A percentile compares a stretch with the other conserved stretches of the same genome.
Conservation (phyloP, 2,797 vertebrate genomes). For the Schizothorax lantsangensis region DNA sequence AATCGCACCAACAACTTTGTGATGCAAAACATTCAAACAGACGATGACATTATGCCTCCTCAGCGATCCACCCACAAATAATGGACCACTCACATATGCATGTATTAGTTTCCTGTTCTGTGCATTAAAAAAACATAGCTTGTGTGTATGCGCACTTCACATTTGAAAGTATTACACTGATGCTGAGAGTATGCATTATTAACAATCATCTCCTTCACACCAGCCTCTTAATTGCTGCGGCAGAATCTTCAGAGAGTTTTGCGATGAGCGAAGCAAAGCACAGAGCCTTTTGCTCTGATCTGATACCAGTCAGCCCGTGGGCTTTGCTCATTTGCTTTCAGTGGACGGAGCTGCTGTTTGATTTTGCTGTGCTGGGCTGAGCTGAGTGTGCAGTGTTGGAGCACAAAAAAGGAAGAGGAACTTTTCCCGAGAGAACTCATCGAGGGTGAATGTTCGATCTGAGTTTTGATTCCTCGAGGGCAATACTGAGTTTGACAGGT, state of each 20-base stretch:
- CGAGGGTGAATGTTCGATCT: constrained; percentile 31
- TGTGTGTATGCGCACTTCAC: constrained; percentile 60
- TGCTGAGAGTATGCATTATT: constrained; percentile 69
- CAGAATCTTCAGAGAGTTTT: constrained; percentile 49
- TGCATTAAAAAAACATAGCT: constrained; percentile 63
- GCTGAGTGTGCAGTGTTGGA: constrained; percentile 26
- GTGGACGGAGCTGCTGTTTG: constrained; percentile 32
- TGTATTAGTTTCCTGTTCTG: constrained; percentile 41
- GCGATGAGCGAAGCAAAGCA: constrained; percentile 31
- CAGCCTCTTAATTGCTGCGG: constrained; percentile 59
- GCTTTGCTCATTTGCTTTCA: constrained; percentile 51
- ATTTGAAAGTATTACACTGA: constrained; percentile 59
- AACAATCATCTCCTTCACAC: constrained; percentile 50
- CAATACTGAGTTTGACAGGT: constrained; percentile 44
- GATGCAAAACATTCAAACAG: constrained; percentile 46
- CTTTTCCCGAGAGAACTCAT: constrained; percentile 42
- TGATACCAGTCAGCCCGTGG: constrained; percentile 45
- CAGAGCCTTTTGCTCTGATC: constrained; percentile 56
- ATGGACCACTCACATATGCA: constrained; percentile 57
- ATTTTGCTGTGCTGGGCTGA: constrained; percentile 26
- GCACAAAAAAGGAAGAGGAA: constrained; percentile 23
- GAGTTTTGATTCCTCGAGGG: constrained; percentile 35
- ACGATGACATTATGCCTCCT: constrained; percentile 56
- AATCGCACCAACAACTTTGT: background rate
- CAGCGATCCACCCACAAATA: constrained; percentile 59